These are phyloP conservation scores for Tenualosa ilisha DNA, from an alignment of 2,797 vertebrate genomes.

Conservation along the genomic window DNA sequence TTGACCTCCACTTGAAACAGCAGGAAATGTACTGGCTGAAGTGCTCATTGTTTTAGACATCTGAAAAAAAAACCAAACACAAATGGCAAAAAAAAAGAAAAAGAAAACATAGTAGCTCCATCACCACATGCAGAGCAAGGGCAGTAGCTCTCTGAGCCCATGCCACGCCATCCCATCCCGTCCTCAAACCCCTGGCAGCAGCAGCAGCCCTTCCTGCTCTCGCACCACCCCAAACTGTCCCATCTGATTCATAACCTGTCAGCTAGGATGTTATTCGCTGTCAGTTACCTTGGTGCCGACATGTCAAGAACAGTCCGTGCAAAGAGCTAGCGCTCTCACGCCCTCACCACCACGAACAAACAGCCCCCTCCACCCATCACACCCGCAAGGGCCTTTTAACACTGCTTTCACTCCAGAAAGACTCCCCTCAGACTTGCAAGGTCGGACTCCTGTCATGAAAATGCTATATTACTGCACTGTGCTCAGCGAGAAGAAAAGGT, in stretches of 20 bases:
- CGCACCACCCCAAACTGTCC: slow-evolving; percentile 32
- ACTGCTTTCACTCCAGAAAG: not conserved
- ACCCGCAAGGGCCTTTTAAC: not conserved
- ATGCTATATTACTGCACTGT: not conserved
- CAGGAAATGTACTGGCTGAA: not conserved
- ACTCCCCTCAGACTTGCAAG: not conserved
- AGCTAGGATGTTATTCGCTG: slow-evolving; percentile 42
- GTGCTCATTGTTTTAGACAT: slow-evolving; percentile 11
- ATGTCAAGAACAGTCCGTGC: slow-evolving; percentile 24
- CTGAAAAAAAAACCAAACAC: not conserved
- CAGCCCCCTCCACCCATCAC: not conserved
- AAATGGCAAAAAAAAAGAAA: not conserved
- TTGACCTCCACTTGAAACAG: slow-evolving; percentile 1
- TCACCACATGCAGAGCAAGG: not conserved
- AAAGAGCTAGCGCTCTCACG: not conserved
- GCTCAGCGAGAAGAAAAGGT: not conserved
- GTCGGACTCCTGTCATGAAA: not conserved
- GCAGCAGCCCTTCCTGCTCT: not conserved
- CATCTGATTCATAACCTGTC: slow-evolving; percentile 47
- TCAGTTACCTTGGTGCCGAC: slow-evolving; percentile 33
- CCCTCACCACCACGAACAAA: not conserved
- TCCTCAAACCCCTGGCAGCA: not conserved
- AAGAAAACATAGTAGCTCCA: not conserved
- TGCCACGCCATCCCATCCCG: not conserved
- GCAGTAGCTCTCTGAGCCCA: not conserved